Evolutionary conservation across 1,140 invertebrate species (phyloP), one percentile per base, ranked within the genome.

Genomic region (Triops cancriformis): DNA sequence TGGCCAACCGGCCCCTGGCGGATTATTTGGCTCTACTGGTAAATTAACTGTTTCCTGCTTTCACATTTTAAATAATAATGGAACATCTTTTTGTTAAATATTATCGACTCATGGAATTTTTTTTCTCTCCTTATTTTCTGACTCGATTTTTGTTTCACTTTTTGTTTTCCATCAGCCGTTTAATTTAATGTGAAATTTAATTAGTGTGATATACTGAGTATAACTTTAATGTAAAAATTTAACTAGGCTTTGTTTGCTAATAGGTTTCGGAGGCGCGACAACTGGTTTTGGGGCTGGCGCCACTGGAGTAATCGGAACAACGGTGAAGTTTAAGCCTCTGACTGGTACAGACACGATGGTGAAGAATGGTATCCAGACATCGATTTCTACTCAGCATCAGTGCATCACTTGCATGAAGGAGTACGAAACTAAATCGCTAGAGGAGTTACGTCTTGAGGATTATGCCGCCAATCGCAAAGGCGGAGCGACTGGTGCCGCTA

Each of bases 381-480:
- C 87, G 77, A 95, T 99, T 79, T 93, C 89, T 78, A 98, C 95
- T 1, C 90, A 93, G 81, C 95, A 98, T 84, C 94, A 97, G 83
- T 98, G 95, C 83, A 98, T 98, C 64, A 96, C 94, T 5, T 94
- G 93, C 79, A 98, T 98, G 97, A 97, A 98, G 86, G 96, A 98
- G 82, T 98, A 98, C 85, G 96, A 98, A 83, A 86, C 83, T 27
- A 98, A 98, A 86, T 96, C 94, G 1, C 84, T 98, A 28, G 96
- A 98, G 85, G 97, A 99, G 85, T 84, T 99, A 1, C 87, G 97
- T 73, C 85, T 94, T 28, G 97, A 99, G 85, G 97, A 99, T 87
- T 99, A 99, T 85, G 84, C 88, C 43, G 92, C 92, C 12, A 94
- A 94, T 76, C 86, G 96, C 12, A 98, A 98, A 87, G 94, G 94